Evolutionary conservation across 2,888 invertebrate species (phyloP), one percentile per base, ranked within the genome.

Genomic region (Cephus rjabovi): DNA sequence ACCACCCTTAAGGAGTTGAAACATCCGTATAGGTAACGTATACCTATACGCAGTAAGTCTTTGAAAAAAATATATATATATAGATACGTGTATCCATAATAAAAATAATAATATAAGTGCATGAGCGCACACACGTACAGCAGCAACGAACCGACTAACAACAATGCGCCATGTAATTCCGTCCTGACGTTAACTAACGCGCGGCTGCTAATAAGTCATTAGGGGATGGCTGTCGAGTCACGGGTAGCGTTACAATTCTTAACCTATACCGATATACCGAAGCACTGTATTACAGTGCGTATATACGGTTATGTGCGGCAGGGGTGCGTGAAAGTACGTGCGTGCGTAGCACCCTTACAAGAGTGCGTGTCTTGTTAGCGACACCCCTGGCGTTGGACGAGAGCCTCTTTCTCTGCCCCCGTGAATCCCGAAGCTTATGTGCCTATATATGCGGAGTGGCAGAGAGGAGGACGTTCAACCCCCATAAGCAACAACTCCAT

Each of bases 381-480:
- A 91, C 91, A 91, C 91, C 90, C 91, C 88, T 87, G 89, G 90
- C 87, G 89, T 89, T 88, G 89, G 86, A 89, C 87, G 88, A 90
- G 89, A 87, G 88, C 86, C 89, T 90, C 88, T 83, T 69, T 69
- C n/a, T 30, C 71, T 68, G 12, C 74, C 71, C 74, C 82, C 71
- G 31, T 71, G 71, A 12, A 71, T 33, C 71, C 2, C 33, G 31
- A 71, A 33, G 34, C 71, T 33, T 71, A 71, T 71, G 33, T 23
- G 31, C 31, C 34, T 71, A 12, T 34, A 33, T 34, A 12, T 34
- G 12, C 71, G 71, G 31, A 56, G 56, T 23, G 56, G 56, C 56
- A 56, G 23, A 23, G 23, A 56, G 56, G 56, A 56, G 56, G 56
- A 56, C 56, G 56, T 56, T 56, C 56, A 56, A 71, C 33, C 71